Evolutionary conservation across 2,113 vertebrate species (phyloP).

Genomic region (Nymphicus hollandicus): DNA sequence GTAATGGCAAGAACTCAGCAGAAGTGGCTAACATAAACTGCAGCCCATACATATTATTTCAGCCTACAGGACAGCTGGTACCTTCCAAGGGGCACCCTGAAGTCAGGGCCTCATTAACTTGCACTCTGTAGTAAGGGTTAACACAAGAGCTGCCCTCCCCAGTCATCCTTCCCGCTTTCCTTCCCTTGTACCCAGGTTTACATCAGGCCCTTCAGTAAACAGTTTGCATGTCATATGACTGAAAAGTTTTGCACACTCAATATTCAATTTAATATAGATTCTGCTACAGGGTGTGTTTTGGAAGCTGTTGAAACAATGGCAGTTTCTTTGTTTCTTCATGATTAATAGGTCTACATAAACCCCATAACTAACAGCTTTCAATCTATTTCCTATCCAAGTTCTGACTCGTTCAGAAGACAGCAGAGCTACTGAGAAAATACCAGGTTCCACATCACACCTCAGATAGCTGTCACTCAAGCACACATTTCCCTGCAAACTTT

Average conservation of each 20-base stretch:
- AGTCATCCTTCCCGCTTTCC: not conserved
- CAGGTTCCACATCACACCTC: not conserved
- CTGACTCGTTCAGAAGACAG: not conserved
- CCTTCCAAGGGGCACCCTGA: not conserved
- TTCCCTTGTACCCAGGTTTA: not conserved
- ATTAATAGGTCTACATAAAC: not conserved
- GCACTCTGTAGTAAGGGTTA: rapidly evolving
- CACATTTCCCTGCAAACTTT: not conserved
- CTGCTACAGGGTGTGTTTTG: not conserved
- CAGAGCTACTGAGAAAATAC: not conserved
- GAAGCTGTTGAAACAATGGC: not conserved
- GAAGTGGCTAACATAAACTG: not conserved
- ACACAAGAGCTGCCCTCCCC: not conserved
- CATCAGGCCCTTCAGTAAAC: not conserved
- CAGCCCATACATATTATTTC: not conserved
- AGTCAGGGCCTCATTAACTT: not conserved
- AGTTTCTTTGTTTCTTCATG: not conserved
- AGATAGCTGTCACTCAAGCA: not conserved
- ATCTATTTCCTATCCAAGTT: not conserved
- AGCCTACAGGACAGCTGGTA: not conserved
- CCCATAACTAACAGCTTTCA: not conserved
- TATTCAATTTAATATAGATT: not conserved
- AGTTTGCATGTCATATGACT: not conserved
- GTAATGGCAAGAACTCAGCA: not conserved
- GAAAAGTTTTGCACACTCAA: not conserved